Conservation (phyloP, 1,140 invertebrate species). For the Epicauta chinensis region DNA sequence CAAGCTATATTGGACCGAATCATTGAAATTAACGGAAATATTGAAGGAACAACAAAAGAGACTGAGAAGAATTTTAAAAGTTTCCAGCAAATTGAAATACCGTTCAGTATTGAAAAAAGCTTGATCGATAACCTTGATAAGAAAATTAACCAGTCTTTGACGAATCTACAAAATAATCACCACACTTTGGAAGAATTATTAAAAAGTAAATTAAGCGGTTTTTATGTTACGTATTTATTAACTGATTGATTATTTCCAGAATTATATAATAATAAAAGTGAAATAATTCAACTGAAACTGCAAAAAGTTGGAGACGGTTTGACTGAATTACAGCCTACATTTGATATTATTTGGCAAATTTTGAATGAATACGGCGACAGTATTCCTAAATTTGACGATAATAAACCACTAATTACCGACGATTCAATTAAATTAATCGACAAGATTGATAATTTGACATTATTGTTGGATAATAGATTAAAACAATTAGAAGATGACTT, state of each 20-base stretch:
- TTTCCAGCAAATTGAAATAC: background rate
- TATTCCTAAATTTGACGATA: background rate
- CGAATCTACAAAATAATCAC: background rate
- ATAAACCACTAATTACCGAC: background rate
- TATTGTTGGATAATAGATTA: too few species aligned
- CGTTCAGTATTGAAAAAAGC: background rate
- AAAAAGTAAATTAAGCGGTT: conserved; percentile 5
- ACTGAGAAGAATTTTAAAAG: background rate
- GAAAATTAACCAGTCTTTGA: background rate
- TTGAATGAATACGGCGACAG: background rate
- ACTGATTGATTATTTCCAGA: background rate
- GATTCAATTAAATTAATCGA: background rate
- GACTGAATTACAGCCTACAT: background rate
- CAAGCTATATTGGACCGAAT: background rate
- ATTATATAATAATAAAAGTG: background rate
- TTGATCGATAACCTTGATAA: background rate
- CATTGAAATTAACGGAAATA: background rate
- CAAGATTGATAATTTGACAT: background rate
- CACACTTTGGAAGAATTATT: background rate
- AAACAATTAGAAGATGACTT: too few species aligned
- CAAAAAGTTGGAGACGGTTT: background rate
- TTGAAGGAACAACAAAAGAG: background rate
- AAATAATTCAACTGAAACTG: background rate
- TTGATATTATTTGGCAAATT: background rate
- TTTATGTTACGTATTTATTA: background rate